Evolutionary conservation across 2,797 vertebrate genomes (phyloP).

Genomic region (Acanthis flammea): DNA sequence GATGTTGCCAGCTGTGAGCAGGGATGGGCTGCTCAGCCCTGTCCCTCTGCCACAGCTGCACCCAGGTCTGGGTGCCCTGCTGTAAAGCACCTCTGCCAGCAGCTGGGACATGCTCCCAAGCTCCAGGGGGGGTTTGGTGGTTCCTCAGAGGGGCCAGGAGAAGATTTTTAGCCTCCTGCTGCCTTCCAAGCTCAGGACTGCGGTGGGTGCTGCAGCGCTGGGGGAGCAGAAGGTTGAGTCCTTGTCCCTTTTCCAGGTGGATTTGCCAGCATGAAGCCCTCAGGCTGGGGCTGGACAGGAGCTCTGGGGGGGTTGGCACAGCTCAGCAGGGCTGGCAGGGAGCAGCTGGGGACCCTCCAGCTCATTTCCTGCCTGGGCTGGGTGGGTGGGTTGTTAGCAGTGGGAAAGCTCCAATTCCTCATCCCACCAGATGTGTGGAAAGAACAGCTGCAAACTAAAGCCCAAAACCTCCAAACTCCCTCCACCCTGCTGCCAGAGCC

Average conservation of each 20-base stretch:
- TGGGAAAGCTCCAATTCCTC: neutral
- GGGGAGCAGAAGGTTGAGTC: neutral
- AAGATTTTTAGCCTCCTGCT: neutral
- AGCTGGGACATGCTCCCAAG: fast-evolving
- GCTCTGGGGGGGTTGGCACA: neutral
- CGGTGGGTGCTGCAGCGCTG: fast-evolving
- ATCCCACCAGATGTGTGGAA: neutral
- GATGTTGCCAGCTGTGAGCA: neutral
- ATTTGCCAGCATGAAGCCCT: neutral
- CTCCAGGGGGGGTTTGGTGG: neutral
- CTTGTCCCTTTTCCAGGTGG: neutral
- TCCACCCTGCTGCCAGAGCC: neutral
- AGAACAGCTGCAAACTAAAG: neutral
- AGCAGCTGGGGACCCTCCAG: neutral
- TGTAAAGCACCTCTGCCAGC: neutral
- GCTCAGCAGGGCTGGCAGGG: neutral
- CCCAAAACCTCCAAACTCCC: neutral
- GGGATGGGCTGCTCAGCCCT: neutral
- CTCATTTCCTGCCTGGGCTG: neutral
- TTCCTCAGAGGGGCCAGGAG: neutral
- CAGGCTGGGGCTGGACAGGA: fast-evolving
- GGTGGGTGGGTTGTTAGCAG: neutral
- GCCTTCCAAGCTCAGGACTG: neutral
- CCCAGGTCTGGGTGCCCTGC: no score
- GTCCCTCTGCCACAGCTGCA: neutral